Conservation (phyloP, 1,140 invertebrate genomes). For the Prorops nasuta region DNA sequence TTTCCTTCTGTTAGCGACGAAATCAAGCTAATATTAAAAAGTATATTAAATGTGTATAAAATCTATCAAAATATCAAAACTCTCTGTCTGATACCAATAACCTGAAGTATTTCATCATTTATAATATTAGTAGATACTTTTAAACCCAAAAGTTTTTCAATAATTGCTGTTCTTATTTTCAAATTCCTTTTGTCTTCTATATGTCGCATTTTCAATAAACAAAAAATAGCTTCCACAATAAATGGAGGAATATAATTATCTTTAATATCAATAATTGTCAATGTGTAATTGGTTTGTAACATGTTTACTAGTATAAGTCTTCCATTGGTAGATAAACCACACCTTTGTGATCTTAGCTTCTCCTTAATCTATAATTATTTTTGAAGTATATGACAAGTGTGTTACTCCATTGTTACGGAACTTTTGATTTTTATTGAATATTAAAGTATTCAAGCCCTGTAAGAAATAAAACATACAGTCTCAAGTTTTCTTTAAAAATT, state of each 20-base stretch:
- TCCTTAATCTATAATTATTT: slow-evolving; percentile 24
- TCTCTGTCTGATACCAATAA: slow-evolving; percentile 1
- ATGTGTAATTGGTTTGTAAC: slow-evolving; percentile 17
- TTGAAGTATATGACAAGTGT: slow-evolving; percentile 12
- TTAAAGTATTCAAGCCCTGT: slow-evolving; percentile 21
- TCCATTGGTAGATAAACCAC: slow-evolving; percentile 21
- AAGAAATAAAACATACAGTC: slow-evolving; percentile 1
- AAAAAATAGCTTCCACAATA: slow-evolving; percentile 11
- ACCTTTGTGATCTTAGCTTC: slow-evolving; percentile 17
- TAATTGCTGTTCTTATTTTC: slow-evolving; percentile 12
- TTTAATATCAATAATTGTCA: slow-evolving; percentile 20
- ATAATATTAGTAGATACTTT: too few species aligned
- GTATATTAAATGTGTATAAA: background rate
- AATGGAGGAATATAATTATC: slow-evolving; percentile 20
- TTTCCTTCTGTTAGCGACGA: background rate
- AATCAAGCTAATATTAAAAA: background rate
- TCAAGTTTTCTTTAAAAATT: background rate
- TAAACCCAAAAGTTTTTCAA: background rate
- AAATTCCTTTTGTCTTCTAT: slow-evolving; percentile 5
- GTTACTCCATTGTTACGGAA: slow-evolving; percentile 17
- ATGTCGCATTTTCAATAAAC: slow-evolving; percentile 13
- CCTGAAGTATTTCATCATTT: background rate
- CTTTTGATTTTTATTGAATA: slow-evolving; percentile 24
- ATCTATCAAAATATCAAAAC: slow-evolving; percentile 13
- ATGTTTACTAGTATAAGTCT: slow-evolving; percentile 13